Evolutionary conservation across 2,797 vertebrate genomes (phyloP).

Genomic region (Danio kyathit): DNA sequence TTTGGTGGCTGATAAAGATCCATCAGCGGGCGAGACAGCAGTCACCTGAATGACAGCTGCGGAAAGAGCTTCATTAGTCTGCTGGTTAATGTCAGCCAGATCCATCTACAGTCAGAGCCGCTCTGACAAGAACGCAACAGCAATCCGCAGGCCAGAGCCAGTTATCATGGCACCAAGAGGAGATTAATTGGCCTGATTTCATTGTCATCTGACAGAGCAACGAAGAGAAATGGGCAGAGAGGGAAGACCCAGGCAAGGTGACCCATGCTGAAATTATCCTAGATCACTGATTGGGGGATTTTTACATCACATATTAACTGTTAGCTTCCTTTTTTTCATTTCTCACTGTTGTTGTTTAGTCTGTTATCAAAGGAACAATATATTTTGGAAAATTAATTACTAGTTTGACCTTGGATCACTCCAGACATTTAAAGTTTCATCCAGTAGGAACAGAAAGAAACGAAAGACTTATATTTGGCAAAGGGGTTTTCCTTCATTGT

Average conservation of each 20-base stretch:
- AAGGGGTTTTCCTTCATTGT: background rate
- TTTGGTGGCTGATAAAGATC: slow-evolving; percentile 44
- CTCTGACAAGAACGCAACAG: slow-evolving; percentile 72
- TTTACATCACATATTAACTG: slow-evolving; percentile 17
- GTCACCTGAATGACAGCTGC: slow-evolving; percentile 46
- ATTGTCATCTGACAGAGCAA: slow-evolving; percentile 69
- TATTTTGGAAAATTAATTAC: background rate
- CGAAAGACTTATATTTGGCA: background rate
- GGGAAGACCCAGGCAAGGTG: slow-evolving; percentile 47
- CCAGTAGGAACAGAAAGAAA: background rate
- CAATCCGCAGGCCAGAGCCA: slow-evolving; percentile 69
- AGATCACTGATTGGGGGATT: slow-evolving; percentile 48
- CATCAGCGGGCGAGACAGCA: slow-evolving; percentile 25
- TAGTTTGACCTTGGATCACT: background rate
- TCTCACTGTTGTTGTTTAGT: background rate
- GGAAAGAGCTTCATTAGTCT: slow-evolving; percentile 55
- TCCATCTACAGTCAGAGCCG: slow-evolving; percentile 68
- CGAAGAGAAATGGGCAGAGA: slow-evolving; percentile 58
- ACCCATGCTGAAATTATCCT: slow-evolving; percentile 39
- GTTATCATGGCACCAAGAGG: slow-evolving; percentile 69
- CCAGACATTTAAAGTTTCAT: background rate
- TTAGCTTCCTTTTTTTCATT: background rate
- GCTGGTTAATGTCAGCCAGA: slow-evolving; percentile 65
- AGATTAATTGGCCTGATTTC: slow-evolving; percentile 76
- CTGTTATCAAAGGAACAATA: background rate